phyloP scores from a whole-genome alignment of 2,113 vertebrate species.

The Shinisaurus crocodilurus region DNA sequence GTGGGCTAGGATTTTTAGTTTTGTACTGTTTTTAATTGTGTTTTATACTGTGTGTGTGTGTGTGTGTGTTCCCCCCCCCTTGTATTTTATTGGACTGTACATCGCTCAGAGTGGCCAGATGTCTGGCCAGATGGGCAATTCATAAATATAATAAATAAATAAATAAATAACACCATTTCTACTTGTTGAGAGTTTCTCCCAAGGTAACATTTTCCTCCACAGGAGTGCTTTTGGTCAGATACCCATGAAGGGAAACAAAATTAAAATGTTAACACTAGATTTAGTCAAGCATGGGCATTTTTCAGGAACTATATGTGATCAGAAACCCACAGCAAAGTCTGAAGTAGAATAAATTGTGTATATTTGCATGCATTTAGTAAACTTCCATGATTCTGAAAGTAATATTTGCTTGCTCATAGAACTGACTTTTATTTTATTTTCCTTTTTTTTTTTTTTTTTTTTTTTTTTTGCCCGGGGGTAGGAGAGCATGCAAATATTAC shows the following conservation, averaged over 20 bases:
- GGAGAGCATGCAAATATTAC: background rate
- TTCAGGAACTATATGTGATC: background rate
- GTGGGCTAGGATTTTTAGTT: too few species aligned
- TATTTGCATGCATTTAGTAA: too few species aligned
- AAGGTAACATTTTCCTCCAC: background rate
- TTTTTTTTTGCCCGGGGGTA: background rate
- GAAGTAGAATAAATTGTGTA: background rate
- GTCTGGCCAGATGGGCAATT: too few species aligned
- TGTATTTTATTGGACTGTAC: too few species aligned
- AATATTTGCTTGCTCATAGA: background rate
- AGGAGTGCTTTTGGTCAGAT: background rate
- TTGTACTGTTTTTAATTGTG: too few species aligned
- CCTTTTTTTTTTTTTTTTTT: too few species aligned
- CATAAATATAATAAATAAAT: too few species aligned
- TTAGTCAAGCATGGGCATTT: background rate
- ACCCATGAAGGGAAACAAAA: background rate
- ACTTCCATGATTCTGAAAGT: background rate
- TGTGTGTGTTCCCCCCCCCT: too few species aligned
- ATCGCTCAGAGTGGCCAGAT: too few species aligned
- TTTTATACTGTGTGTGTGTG: too few species aligned
- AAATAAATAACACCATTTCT: background rate
- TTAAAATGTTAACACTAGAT: background rate
- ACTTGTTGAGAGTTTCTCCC: background rate
- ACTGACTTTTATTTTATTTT: too few species aligned
- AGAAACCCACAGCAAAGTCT: background rate